Evolutionary conservation across 2,113 vertebrate species (phyloP), one percentile per base, ranked within the genome.

Genomic region (Gasterosteus nipponicus): DNA sequence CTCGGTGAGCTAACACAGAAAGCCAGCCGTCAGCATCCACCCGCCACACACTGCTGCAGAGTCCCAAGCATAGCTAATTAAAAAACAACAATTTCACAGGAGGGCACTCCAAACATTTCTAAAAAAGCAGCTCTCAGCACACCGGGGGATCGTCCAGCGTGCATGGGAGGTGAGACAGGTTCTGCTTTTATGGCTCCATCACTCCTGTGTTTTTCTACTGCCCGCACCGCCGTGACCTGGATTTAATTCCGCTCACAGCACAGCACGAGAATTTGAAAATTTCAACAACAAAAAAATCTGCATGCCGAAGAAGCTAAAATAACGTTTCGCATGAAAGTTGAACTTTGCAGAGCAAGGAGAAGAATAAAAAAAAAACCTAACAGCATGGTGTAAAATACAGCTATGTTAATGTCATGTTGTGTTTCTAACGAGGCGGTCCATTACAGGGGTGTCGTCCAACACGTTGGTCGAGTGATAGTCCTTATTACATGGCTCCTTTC

Each of bases 81-180:
- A 95, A 94, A 94, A 94, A 94, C 92, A 95, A 94, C 92, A 94
- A 91, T 90, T 93, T 93, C 91, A 92, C 89, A 92, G 89, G 90
- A 93, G 93, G 93, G 89, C 86, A 88, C 89, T 91, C 89, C 90
- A 90, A 93, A 92, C 79, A 81, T 72, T 86, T 90, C 82, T 88
- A 33, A 87, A 94, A 93, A 92, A 87, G 92, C 81, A 91, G 68
- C 90, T 89, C 94, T 94, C 94, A 94, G 93, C 94, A 94, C 94
- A 93, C 92, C 78, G 56, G 92, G 92, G 93, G 91, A 92, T 90
- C 85, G 75, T 89, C 86, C 89, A 84, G 86, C 68, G 33, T 81
- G 38, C 76, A 81, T 16, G 80, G 77, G 85, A 90, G 79, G 89
- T 78, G 87, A 87, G 83, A 86, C 79, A 68, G 53, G 65, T 79